Base-by-base conservation (phyloP, 2,113 vertebrate species). In the Malurus alboscapulatus region DNA sequence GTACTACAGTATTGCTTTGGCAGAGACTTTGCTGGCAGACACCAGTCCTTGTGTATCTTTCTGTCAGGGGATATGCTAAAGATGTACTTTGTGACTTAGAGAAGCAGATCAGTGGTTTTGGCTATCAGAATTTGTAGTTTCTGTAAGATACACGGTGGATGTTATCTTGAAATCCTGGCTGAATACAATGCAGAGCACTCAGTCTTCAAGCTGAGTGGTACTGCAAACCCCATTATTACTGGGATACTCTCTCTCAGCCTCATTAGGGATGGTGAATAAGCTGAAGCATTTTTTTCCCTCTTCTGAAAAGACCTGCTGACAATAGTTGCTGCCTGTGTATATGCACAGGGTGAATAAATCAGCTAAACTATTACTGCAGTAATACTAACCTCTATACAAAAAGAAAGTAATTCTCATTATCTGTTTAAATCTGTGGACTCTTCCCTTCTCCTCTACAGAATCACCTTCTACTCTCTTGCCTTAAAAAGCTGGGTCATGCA, bases 241-340 rank as follows among this genome's bases (percentile, higher is more conserved):
- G 34, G 0, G 32, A 86, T 95, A 80, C 71, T 94, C 72, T 69
- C 40, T 55, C 76, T 87, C 90, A 92, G 80, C 87, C 75, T 96
- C 84, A 73, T 97, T 89, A 95, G 88, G 78, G 73, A 87, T 58
- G 84, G 77, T 93, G 89, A 94, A 91, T 90, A 91, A 89, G 82
- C 72, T 62, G 75, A 71, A 93, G 67, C 77, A 9, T 66, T 94
- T 58, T 82, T 66, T 71, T 8, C 10, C 3, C 54, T 57, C 21
- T 68, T 72, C 63, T 89, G 63, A 86, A 94, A 87, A 80, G 72
- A 73, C 38, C 54, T 1, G 2, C 81, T 92, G 83, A 93, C 89
- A 91, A 13, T 93, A 84, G 77, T 57, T 89, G 66, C 74, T 94
- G 87, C 51, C 62, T 58, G 74, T 47, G 34, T 89, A 27, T 62